Percentiles rank a stretch among this genome's conserved stretches.
Conservation (phyloP, 2,797 vertebrate genomes). For the Heteromormyrus szaboi region DNA sequence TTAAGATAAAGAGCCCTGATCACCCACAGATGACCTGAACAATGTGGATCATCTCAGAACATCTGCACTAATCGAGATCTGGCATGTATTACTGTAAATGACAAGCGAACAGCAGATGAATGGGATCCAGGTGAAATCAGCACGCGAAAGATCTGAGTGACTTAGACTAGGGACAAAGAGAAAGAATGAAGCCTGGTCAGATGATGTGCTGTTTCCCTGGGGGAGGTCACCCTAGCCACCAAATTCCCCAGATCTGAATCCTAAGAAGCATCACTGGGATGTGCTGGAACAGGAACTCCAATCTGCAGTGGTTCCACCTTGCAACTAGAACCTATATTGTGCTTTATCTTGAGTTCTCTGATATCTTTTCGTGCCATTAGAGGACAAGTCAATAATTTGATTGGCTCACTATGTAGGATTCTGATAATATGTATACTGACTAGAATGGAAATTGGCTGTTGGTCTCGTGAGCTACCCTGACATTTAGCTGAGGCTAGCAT, state of each 20-base stretch:
- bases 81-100: background rate
- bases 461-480: background rate
- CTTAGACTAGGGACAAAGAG: background rate
- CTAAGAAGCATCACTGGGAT: background rate
- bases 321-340: background rate
- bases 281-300: background rate
- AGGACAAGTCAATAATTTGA: background rate
- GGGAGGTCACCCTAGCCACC: background rate
- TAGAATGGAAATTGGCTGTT: background rate
- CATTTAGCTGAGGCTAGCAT: background rate
- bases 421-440: background rate
- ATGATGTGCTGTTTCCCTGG: background rate
- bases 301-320: background rate
- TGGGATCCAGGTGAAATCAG: background rate
- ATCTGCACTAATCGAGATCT: background rate
- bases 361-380: background rate
- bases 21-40: background rate
- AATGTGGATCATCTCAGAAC: background rate
- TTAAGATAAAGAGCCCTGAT: background rate
- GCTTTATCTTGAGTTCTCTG: background rate
- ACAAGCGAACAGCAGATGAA: background rate
- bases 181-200: background rate
- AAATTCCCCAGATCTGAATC: background rate
- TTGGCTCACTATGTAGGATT: background rate
- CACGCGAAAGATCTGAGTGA: background rate